phyloP scores from a whole-genome alignment of 2,888 invertebrate species.

The Zelleria hepariella region DNA sequence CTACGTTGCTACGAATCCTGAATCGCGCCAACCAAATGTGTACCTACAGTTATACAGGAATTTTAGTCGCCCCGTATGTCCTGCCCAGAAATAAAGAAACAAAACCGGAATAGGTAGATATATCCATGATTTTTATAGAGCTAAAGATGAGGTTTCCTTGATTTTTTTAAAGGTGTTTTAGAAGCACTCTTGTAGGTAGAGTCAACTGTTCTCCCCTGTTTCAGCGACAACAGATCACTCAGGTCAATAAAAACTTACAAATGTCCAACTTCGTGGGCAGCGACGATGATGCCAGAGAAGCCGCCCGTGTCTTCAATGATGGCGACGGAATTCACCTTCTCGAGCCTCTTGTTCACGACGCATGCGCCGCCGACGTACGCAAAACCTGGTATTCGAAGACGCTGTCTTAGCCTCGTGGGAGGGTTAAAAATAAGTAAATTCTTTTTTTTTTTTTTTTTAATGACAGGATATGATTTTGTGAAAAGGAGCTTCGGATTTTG shows the following conservation, averaged over 20 bases:
- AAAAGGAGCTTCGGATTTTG: not conserved
- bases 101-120: too few species aligned
- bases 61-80: too few species aligned
- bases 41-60: too few species aligned
- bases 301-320: slow-evolving; percentile 97
- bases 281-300: slow-evolving; percentile 96
- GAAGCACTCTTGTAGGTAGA: too few species aligned
- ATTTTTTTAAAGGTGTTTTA: too few species aligned
- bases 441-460: not conserved
- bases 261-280: slow-evolving; percentile 97
- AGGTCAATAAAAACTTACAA: slow-evolving; percentile 86
- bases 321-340: slow-evolving; percentile 96
- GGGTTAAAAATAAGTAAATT: not conserved
- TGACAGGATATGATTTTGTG: not conserved
- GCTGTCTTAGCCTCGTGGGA: not conserved
- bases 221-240: not conserved
- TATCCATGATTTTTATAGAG: too few species aligned
- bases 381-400: slow-evolving; percentile 76
- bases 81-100: too few species aligned
- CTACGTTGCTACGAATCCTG: too few species aligned
- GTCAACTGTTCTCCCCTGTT: not conserved
- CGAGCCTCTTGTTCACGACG: slow-evolving; percentile 93
- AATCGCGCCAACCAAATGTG: too few species aligned
- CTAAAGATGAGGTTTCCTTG: too few species aligned
- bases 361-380: slow-evolving; percentile 97